These are phyloP conservation scores for Lasioglossum oenotherae DNA, from an alignment of 2,888 invertebrate genomes.

Conservation along the genomic window DNA sequence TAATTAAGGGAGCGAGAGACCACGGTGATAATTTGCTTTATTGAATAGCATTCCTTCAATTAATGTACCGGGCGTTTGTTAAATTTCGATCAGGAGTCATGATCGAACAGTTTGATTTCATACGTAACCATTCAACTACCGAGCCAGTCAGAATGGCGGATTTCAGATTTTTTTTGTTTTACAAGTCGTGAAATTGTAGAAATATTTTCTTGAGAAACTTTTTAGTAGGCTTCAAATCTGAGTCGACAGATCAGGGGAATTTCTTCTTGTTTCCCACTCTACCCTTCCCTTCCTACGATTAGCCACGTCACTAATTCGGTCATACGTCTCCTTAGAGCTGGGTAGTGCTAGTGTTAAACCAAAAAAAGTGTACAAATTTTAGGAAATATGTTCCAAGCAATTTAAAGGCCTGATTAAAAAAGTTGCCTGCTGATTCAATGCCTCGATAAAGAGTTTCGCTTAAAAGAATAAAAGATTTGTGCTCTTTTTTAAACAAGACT, in stretches of 20 bases:
- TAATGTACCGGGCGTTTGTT: neutral
- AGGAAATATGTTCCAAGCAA: too few species aligned
- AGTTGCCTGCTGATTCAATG: too few species aligned
- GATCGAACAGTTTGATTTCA: neutral
- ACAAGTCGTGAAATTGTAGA: neutral
- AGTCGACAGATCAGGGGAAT: too few species aligned
- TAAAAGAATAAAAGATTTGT: neutral
- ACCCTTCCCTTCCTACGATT: too few species aligned
- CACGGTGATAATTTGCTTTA: neutral
- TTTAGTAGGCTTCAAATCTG: too few species aligned
- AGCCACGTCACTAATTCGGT: too few species aligned
- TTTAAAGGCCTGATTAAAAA: too few species aligned
- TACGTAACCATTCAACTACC: neutral
- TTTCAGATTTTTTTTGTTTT: neutral
- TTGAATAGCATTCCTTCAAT: neutral
- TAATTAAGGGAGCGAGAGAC: slow-evolving; percentile 19
- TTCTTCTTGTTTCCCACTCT: too few species aligned
- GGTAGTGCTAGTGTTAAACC: too few species aligned
- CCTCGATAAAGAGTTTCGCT: neutral
- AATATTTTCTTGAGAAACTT: neutral
- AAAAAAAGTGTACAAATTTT: too few species aligned
- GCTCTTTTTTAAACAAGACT: neutral
- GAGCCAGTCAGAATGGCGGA: too few species aligned
- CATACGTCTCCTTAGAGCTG: too few species aligned
- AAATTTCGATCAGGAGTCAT: neutral